Base-by-base conservation (phyloP, 2,113 vertebrate genomes). In the Seriola aureovittata region DNA sequence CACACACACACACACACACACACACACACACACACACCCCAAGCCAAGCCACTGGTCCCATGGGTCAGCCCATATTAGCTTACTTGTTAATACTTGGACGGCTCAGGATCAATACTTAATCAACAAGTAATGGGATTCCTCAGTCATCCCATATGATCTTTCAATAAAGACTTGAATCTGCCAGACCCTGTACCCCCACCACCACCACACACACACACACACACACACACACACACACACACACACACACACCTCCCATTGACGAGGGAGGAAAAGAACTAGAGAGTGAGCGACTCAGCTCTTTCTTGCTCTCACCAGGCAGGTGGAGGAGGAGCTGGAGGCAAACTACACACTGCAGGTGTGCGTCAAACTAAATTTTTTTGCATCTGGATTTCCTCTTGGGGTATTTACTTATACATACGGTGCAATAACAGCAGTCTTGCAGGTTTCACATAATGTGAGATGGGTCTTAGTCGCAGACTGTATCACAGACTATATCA, bases 61-160 rank as follows among this genome's bases (percentile, higher is more conserved):
- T 95, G 97, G 97, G 97, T 98, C 97, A 96, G 96, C 96, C 96
- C 96, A 97, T 98, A 98, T 99, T 98, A 99, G 97, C 97, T 98
- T 97, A 97, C 97, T 99, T 99, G 98, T 99, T 99, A 99, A 99
- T 99, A 99, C 97, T 91, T 87, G 79, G 93, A 93, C 84, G 95
- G 92, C 85, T 92, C 92, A 84, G 96, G 97, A 99, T 99, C 98
- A 99, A 99, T 99, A 99, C 97, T 99, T 99, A 99, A 99, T 99
- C 97, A 99, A 99, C 97, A 98, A 99, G 96, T 99, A 99, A 99
- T 99, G 97, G 97, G 97, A 98, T 99, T 99, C 97, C 96, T 96
- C 97, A 97, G 97, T 97, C 97, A 97, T 98, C 96, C 96, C 96
- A 95, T 99, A 99, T 98, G 97, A 98, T 99, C 97, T 98, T 99